These are phyloP conservation scores for Galaxias olidus DNA, from an alignment of 2,797 vertebrate genomes.

Conservation along the genomic window DNA sequence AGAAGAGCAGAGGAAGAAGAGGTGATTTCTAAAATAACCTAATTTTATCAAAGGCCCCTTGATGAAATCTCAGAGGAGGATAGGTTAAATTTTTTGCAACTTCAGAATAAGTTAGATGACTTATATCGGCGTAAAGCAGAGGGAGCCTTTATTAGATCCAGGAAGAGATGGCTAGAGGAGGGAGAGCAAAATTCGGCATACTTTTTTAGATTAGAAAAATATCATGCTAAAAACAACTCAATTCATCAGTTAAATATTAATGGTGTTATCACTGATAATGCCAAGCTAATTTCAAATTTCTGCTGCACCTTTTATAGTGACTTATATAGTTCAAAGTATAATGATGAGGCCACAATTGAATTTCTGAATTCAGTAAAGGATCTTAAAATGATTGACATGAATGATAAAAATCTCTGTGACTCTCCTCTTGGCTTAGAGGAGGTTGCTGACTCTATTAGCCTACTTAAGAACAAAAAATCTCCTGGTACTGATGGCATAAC, in stretches of 20 bases:
- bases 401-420: constrained; percentile 14
- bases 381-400: neutral
- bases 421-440: neutral
- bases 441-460: neutral
- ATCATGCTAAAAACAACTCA: neutral
- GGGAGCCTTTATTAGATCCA: constrained; percentile 6
- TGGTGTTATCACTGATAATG: constrained; percentile 1
- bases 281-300: neutral
- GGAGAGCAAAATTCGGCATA: constrained; percentile 11
- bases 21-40: too few species aligned
- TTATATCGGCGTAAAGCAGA: constrained; percentile 3
- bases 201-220: constrained; percentile 4
- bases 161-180: constrained; percentile 10
- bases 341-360: neutral
- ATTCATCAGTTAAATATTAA: constrained; percentile 8
- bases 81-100: neutral
- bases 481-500: too few species aligned
- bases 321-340: neutral
- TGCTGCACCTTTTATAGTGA: constrained; percentile 8
- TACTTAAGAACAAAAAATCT: constrained; percentile 3
- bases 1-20: too few species aligned
- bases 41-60: neutral
- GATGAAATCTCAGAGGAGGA: neutral
- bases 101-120: constrained; percentile 7
- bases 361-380: neutral